Base-by-base conservation (phyloP, 2,797 vertebrate genomes). In the Sebastes oblongus region DNA sequence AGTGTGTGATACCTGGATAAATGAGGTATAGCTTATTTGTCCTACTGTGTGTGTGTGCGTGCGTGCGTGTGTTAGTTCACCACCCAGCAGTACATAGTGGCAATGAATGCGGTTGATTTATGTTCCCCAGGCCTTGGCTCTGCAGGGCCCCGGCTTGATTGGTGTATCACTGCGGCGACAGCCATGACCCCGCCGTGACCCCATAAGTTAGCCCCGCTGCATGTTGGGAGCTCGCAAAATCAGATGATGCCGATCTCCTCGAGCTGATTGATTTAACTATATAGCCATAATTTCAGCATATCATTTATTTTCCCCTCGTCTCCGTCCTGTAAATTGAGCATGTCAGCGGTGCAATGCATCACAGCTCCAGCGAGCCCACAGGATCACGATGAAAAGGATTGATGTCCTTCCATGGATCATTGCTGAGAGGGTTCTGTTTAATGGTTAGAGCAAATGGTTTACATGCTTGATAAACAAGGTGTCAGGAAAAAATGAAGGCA, bases 251-350 rank as follows among this genome's bases (percentile, higher is more conserved):
- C 30, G 60, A 89, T 93, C 86, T 86, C 77, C 80, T 81, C 9
- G 14, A 66, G 36, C 82, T 91, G 86, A 86, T 88, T 92, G 88
- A 95, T 94, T 94, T 91, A 91, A 88, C 66, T 80, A 52, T 80
- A 58, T 73, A 76, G 81, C 75, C 70, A 91, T 89, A 75, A 87
- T 92, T 90, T 86, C 76, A 77, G 78, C 58, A 69, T 90, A 90
- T 90, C 61, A 86, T 92, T 87, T 90, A 90, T 84, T 76, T 70
- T 83, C 25, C 74, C 34, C 52, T 27, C 27, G 52, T 80, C 69
- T 80, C 77, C 77, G 80, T 72, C 78, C 80, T 86, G 80, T 81
- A 82, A 86, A 83, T 87, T 11, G 60, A 87, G 84, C 66, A 72
- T 86, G 88, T 84, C 82, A 2, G 78, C 78, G 82, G 88, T 77